phyloP scores from a whole-genome alignment of 2,113 vertebrate species.

The Albula glossodonta region DNA sequence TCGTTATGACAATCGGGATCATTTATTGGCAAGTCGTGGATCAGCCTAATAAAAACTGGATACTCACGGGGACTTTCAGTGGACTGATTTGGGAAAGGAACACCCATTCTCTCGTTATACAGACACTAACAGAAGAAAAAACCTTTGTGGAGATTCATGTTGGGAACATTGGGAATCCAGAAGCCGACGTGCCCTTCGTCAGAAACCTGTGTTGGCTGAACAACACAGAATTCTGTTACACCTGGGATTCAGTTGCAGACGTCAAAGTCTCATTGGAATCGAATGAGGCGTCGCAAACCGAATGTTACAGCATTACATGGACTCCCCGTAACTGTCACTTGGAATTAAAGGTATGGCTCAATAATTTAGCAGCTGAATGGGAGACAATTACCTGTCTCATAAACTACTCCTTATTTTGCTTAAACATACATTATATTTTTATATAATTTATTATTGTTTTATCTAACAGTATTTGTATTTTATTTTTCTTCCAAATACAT shows the following conservation, averaged over 20 bases:
- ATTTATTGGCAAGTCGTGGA: slow-evolving; percentile 94
- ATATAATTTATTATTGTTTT: not conserved
- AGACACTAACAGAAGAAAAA: slow-evolving; percentile 75
- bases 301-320: slow-evolving; percentile 84
- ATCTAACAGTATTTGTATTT: too few relatives aligned
- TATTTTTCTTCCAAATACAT: not conserved
- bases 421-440: not conserved
- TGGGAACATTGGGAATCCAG: slow-evolving; percentile 71
- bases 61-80: slow-evolving; percentile 77
- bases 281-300: slow-evolving; percentile 63
- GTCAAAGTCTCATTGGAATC: slow-evolving; percentile 76
- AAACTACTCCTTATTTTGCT: not conserved
- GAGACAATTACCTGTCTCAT: not conserved
- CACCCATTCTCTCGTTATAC: slow-evolving; percentile 77
- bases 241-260: slow-evolving; percentile 82
- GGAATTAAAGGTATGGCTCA: slow-evolving; percentile 74
- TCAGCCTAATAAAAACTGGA: slow-evolving; percentile 87
- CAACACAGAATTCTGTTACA: slow-evolving; percentile 83
- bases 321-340: slow-evolving; percentile 79
- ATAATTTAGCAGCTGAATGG: not conserved
- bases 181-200: slow-evolving; percentile 76
- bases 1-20: slow-evolving; percentile 90
- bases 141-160: slow-evolving; percentile 75
- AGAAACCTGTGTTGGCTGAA: slow-evolving; percentile 85
- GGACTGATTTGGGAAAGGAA: slow-evolving; percentile 86